phyloP scores from a whole-genome alignment of 2,797 vertebrate species.

The Rhynchonycteris naso region DNA sequence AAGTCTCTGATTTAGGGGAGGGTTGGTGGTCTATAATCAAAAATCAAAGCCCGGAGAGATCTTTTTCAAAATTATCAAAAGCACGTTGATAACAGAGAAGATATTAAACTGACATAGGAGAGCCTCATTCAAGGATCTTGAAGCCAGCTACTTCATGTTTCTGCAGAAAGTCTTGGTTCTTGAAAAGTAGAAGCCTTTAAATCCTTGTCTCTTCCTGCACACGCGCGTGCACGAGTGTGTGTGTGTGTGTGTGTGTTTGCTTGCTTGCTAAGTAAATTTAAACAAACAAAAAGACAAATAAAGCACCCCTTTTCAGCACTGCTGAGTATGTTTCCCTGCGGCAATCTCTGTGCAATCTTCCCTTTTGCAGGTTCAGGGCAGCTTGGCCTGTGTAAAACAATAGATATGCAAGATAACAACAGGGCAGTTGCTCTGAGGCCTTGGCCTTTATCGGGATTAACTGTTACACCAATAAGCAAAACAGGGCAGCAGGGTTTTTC shows the following conservation, averaged over 20 bases:
- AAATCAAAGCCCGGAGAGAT: slow-evolving; percentile 44
- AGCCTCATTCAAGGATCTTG: slow-evolving; percentile 35
- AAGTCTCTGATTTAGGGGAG: slow-evolving; percentile 57
- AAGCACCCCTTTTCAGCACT: slow-evolving; percentile 69
- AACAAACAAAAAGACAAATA: slow-evolving; percentile 78
- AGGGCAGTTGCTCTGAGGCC: slow-evolving; percentile 80
- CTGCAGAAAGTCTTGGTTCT: slow-evolving; percentile 66
- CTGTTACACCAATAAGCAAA: slow-evolving; percentile 84
- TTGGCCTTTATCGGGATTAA: slow-evolving; percentile 83
- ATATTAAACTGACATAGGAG: slow-evolving; percentile 62
- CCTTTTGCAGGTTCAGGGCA: slow-evolving; percentile 48
- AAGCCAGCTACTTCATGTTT: slow-evolving; percentile 74
- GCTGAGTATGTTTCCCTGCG: slow-evolving; percentile 67
- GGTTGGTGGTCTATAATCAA: background rate
- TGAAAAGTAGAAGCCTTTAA: slow-evolving; percentile 71
- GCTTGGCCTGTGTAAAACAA: slow-evolving; percentile 81
- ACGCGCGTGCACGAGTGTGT: slow-evolving; percentile 73
- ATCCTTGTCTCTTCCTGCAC: slow-evolving; percentile 45
- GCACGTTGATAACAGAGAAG: slow-evolving; percentile 4
- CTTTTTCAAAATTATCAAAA: slow-evolving; percentile 48
- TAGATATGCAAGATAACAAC: slow-evolving; percentile 75
- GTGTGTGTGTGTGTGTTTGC: slow-evolving; percentile 55
- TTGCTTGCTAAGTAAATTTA: slow-evolving; percentile 73
- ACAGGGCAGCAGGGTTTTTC: slow-evolving; percentile 78
- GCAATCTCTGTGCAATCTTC: slow-evolving; percentile 78